These are phyloP conservation scores for Cyanoderma ruficeps DNA, from an alignment of 2,113 vertebrate species.

Conservation along the genomic window DNA sequence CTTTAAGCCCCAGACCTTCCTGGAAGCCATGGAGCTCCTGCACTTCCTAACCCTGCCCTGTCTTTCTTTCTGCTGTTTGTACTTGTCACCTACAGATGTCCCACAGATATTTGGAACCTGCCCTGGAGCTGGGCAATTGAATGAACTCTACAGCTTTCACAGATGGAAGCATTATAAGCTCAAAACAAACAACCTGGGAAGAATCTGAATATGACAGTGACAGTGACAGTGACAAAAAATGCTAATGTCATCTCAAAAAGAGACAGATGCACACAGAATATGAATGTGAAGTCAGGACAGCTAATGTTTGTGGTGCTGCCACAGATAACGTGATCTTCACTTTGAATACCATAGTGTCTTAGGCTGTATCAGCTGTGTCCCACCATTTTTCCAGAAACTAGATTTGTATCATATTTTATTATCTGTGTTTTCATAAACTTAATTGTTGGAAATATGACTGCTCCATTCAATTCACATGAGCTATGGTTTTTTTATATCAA, in stretches of 20 bases:
- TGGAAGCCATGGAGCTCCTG: background rate
- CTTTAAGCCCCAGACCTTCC: background rate
- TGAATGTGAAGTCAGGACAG: background rate
- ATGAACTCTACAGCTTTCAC: background rate
- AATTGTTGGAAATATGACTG: background rate
- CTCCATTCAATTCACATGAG: background rate
- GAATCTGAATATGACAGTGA: background rate
- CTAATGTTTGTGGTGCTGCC: background rate
- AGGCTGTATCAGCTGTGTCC: background rate
- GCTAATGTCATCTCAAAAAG: background rate
- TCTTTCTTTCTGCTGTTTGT: background rate
- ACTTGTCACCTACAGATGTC: background rate
- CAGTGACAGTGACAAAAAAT: background rate
- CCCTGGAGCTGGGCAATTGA: background rate
- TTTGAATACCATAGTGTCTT: background rate
- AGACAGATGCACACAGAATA: background rate
- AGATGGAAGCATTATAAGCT: background rate
- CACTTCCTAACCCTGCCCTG: background rate
- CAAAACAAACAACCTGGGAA: background rate
- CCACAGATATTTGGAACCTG: background rate
- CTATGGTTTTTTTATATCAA: background rate
- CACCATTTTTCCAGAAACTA: background rate
- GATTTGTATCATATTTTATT: background rate
- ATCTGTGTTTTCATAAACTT: background rate
- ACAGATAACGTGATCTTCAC: background rate